These are phyloP conservation scores for Micrasema longulum DNA, from an alignment of 1,140 invertebrate species.

Conservation along the genomic window DNA sequence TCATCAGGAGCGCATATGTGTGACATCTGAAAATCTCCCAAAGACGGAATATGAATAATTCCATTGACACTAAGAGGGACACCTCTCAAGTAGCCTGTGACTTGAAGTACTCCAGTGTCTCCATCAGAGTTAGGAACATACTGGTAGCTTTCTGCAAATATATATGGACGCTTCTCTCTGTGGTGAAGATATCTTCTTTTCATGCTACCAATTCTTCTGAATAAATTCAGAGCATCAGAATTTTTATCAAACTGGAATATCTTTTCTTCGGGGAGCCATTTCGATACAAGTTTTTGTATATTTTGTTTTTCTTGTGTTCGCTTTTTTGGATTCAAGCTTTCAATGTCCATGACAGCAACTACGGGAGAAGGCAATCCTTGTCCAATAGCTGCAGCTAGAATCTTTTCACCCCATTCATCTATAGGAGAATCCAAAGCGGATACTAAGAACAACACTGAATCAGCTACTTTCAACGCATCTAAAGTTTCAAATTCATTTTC, in stretches of 20 bases:
- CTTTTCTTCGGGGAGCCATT: conserved; percentile 88
- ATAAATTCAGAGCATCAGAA: conserved; percentile 81
- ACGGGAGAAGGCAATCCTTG: conserved; percentile 88
- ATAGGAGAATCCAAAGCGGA: conserved; percentile 74
- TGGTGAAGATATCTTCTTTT: conserved; percentile 81
- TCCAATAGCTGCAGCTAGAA: conserved; percentile 78
- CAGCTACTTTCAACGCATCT: conserved; percentile 88
- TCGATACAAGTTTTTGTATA: conserved; percentile 80
- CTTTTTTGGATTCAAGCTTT: conserved; percentile 79
- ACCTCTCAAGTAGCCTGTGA: conserved; percentile 89
- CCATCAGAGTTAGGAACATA: conserved; percentile 72
- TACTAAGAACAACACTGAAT: conserved; percentile 82
- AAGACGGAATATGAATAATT: conserved; percentile 89
- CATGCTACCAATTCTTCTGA: conserved; percentile 84
- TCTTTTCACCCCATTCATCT: conserved; percentile 81
- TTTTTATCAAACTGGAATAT: conserved; percentile 80
- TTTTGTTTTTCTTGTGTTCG: conserved; percentile 79
- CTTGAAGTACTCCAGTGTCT: conserved; percentile 79
- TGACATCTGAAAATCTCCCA: conserved; percentile 92
- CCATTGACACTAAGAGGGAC: conserved; percentile 86
- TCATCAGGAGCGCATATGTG: conserved; percentile 82
- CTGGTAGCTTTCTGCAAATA: conserved; percentile 83
- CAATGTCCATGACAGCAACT: conserved; percentile 81
- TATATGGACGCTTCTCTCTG: conserved; percentile 81
- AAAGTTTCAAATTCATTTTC: conserved; percentile 80